phyloP scores from a whole-genome alignment of 2,888 invertebrate species.

The Chaitophorus viminalis region DNA sequence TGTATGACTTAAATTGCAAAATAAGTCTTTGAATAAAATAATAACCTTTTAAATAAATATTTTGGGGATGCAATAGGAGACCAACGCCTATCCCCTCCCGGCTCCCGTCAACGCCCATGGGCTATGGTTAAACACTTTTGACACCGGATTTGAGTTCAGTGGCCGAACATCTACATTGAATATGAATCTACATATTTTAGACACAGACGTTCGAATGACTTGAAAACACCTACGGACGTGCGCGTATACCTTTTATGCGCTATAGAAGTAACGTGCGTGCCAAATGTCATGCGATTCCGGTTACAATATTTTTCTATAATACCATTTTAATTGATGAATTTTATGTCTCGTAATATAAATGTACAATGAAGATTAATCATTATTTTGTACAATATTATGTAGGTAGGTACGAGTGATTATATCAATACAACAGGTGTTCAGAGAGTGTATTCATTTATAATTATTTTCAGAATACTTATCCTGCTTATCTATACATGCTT shows the following conservation, averaged over 20 bases:
- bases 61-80: neutral
- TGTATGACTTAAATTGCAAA: too few relatives aligned
- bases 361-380: too few relatives aligned
- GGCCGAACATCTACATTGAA: constrained; percentile 43
- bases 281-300: constrained; percentile 15
- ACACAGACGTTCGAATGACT: constrained; percentile 24
- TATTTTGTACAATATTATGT: too few relatives aligned
- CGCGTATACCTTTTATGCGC: neutral
- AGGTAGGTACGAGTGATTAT: too few relatives aligned
- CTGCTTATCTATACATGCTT: too few relatives aligned
- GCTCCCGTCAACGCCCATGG: neutral
- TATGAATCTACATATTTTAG: constrained; percentile 51
- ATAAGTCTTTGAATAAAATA: too few relatives aligned
- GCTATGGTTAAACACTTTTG: constrained; percentile 22
- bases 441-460: too few relatives aligned
- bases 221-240: constrained; percentile 34
- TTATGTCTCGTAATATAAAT: too few relatives aligned
- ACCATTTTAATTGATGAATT: neutral
- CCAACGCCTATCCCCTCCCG: neutral
- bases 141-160: constrained; percentile 50
- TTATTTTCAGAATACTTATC: too few relatives aligned
- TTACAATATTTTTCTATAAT: neutral
- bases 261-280: neutral
- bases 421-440: too few relatives aligned
- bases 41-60: too few relatives aligned